Conservation (phyloP, 2,797 vertebrate genomes). For the Poecilia wingei region DNA sequence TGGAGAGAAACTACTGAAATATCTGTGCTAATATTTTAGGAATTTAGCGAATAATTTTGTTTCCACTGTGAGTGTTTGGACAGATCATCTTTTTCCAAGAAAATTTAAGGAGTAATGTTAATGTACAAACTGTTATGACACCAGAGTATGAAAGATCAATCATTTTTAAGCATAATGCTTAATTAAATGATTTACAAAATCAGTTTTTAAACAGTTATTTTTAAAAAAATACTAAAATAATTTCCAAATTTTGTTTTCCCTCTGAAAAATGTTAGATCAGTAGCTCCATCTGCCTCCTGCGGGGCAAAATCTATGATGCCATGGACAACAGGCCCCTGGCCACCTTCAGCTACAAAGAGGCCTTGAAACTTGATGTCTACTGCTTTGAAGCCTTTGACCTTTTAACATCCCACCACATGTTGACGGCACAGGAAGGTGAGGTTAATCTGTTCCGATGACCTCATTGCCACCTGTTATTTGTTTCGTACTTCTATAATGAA, state of each 20-base stretch:
- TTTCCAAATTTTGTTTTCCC: neutral
- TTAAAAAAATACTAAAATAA: neutral
- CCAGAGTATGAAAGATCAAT: neutral
- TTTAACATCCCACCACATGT: constrained; percentile 96
- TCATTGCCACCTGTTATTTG: constrained; percentile 7
- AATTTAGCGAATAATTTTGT: neutral
- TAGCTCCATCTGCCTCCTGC: constrained; percentile 96
- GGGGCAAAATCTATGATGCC: constrained; percentile 97
- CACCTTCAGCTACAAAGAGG: constrained; percentile 98
- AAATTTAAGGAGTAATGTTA: neutral
- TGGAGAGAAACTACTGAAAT: neutral
- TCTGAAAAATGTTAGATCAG: constrained; percentile 84
- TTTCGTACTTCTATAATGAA: neutral
- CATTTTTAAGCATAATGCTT: neutral
- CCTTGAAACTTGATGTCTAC: constrained; percentile 97
- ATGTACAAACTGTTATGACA: neutral
- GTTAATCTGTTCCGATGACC: neutral
- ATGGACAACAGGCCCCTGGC: constrained; percentile 94
- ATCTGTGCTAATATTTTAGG: neutral
- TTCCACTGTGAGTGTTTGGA: no score
- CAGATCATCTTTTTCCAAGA: neutral
- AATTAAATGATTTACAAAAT: neutral
- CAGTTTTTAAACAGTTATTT: neutral
- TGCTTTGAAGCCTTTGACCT: constrained; percentile 99
- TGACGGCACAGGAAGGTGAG: constrained; percentile 97